Conservation (phyloP, 2,113 vertebrate genomes). For the Rhipidura dahli region DNA sequence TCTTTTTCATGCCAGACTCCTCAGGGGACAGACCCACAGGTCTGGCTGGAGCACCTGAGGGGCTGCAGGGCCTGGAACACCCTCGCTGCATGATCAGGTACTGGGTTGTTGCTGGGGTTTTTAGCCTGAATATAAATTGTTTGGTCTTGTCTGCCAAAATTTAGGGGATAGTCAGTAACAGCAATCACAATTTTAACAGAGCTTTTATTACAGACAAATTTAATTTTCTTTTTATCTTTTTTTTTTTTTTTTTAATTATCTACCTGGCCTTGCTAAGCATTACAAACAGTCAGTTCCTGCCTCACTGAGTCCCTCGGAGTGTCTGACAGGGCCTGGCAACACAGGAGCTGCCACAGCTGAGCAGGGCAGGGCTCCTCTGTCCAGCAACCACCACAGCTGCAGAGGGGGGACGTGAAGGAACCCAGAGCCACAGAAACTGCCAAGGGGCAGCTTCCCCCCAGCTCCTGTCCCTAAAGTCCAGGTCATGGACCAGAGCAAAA, state of each 20-base stretch:
- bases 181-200: not conserved
- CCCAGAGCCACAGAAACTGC: not conserved
- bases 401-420: not conserved
- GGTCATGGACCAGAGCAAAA: not conserved
- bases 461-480: not conserved
- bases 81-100: not conserved
- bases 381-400: not conserved
- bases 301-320: not conserved
- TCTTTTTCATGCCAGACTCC: not conserved
- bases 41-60: not conserved
- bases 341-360: not conserved
- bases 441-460: not conserved
- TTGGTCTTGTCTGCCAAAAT: not conserved
- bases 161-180: not conserved
- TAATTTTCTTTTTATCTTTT: not conserved
- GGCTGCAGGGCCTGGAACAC: not conserved
- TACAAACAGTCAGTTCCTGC: not conserved
- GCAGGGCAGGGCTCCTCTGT: not conserved
- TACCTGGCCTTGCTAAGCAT: not conserved
- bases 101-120: not conserved
- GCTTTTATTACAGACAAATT: not conserved
- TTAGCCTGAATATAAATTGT: not conserved
- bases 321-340: not conserved
- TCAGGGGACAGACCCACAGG: not conserved
- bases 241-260: not conserved